These are phyloP conservation scores for Acestrorhynchus altus DNA, from an alignment of 2,797 vertebrate species.

Conservation along the genomic window DNA sequence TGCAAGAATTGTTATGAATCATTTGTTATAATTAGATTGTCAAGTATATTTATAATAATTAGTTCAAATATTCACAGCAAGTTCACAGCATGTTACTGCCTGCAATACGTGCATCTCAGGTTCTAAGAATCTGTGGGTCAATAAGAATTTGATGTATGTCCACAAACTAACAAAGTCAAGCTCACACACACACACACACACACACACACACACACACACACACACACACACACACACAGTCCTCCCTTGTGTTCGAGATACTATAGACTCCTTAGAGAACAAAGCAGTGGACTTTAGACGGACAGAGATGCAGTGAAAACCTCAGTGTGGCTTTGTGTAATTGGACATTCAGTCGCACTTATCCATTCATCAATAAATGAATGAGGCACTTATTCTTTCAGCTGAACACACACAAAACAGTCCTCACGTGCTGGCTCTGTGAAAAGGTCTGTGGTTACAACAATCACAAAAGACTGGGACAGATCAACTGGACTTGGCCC, in stretches of 20 bases:
- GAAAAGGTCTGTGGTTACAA: neutral
- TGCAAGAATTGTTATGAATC: no score
- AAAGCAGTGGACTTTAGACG: constrained; percentile 34
- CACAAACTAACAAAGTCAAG: neutral
- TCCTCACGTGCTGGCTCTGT: neutral
- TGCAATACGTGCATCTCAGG: no score
- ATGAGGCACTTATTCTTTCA: constrained; percentile 17
- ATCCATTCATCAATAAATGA: constrained; percentile 26
- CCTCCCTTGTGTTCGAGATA: constrained; percentile 23
- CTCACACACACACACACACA: neutral
- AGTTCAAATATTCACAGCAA: no score
- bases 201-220: constrained; percentile 28
- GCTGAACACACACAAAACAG: neutral
- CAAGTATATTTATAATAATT: no score
- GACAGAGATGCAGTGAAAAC: neutral
- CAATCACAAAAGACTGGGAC: constrained; percentile 15
- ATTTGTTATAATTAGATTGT: no score
- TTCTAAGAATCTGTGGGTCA: no score
- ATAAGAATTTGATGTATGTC: neutral
- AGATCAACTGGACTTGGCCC: neutral
- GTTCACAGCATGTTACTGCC: no score
- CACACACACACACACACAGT: constrained; percentile 7
- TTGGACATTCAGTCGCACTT: constrained; percentile 23
- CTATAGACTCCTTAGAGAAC: constrained; percentile 9
- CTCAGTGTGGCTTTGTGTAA: constrained; percentile 36